phyloP scores from a whole-genome alignment of 2,113 vertebrate genomes.

The Pseudopodoces humilis region DNA sequence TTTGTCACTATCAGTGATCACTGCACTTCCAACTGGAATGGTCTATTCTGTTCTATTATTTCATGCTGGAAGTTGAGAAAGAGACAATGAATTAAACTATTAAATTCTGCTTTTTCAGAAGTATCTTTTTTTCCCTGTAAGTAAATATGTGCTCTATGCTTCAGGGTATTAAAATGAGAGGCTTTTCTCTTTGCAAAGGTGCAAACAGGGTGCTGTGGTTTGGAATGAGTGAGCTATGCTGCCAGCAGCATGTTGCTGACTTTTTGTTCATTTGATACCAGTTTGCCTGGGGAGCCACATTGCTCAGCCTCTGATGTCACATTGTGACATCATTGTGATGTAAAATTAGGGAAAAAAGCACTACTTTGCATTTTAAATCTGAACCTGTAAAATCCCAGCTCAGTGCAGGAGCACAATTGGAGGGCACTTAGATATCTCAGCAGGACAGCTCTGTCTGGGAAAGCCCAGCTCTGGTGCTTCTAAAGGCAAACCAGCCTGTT shows the following conservation, averaged over 20 bases:
- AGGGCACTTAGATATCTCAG: not conserved
- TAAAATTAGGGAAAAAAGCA: accelerated
- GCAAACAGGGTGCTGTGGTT: not conserved
- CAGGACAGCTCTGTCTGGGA: not conserved
- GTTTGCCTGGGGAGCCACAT: not conserved
- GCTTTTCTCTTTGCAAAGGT: not conserved
- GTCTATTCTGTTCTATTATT: not conserved
- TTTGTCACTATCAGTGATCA: not conserved
- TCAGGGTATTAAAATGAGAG: not conserved
- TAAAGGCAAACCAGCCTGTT: not conserved
- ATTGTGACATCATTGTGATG: not conserved
- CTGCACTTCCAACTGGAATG: not conserved
- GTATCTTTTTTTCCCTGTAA: not conserved
- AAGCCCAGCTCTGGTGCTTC: not conserved
- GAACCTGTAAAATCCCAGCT: not conserved
- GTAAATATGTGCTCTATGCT: accelerated
- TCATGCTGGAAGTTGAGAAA: not conserved
- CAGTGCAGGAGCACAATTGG: not conserved
- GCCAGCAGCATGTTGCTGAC: not conserved
- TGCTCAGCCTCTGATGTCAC: not conserved
- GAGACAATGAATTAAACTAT: not conserved
- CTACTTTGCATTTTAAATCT: not conserved
- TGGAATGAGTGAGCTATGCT: not conserved
- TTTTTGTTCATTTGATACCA: not conserved
- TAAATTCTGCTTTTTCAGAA: not conserved